A percentile compares a stretch with the other conserved stretches of the same genome.
These are phyloP conservation scores for Erebia ligea DNA, from an alignment of 2,888 invertebrate species.

Conservation along the genomic window DNA sequence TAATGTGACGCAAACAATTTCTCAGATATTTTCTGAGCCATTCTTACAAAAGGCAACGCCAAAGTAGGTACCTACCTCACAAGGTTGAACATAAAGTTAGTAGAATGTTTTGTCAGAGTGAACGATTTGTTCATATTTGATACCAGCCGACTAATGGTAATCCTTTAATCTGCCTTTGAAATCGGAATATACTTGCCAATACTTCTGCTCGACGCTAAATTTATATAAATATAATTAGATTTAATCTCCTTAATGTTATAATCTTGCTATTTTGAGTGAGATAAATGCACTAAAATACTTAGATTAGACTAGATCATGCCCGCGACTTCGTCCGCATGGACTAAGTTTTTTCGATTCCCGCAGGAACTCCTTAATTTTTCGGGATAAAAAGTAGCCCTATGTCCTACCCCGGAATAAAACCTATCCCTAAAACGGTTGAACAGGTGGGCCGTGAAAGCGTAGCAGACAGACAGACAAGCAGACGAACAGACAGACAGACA, in stretches of 20 bases:
- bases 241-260: not conserved
- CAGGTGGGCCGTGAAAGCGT: no score
- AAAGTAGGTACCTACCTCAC: slow-evolving; percentile 2
- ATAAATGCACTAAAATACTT: no score
- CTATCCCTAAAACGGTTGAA: no score
- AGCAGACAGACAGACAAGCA: no score
- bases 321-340: no score
- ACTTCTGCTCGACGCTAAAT: not conserved
- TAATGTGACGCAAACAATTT: slow-evolving; percentile 10
- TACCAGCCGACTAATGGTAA: slow-evolving; percentile 2
- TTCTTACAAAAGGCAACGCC: not conserved
- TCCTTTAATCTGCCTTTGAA: slow-evolving; percentile 4
- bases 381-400: no score
- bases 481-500: no score
- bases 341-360: no score
- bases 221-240: not conserved
- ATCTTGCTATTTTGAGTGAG: not conserved
- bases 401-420: no score
- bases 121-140: not conserved
- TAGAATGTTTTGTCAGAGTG: no score
- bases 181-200: not conserved
- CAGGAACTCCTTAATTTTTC: no score
- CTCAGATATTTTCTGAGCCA: slow-evolving; percentile 9
- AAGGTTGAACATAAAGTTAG: not conserved
- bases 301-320: no score